A percentile compares a stretch with the other conserved stretches of the same genome.
These are phyloP conservation scores for Hippopotamus amphibius DNA, from an alignment of 2,113 vertebrate species.

Conservation along the genomic window DNA sequence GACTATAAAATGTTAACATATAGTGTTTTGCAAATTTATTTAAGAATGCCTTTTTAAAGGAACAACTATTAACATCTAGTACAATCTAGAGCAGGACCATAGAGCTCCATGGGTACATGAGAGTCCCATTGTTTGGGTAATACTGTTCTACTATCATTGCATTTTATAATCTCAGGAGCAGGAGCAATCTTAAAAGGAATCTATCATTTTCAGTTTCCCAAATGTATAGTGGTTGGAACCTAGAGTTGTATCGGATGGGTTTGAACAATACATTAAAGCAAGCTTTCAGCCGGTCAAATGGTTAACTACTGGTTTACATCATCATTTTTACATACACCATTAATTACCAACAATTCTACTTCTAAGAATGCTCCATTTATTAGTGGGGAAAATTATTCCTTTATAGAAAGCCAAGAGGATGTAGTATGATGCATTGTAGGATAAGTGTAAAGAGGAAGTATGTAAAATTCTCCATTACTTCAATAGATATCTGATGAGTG, in stretches of 20 bases:
- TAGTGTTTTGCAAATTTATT: conserved; percentile 32
- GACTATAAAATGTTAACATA: neutral
- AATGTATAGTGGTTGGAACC: neutral
- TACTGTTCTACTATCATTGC: neutral
- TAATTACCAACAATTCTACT: conserved; percentile 42
- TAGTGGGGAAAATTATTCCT: conserved; percentile 8
- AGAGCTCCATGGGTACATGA: neutral
- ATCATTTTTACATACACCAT: neutral
- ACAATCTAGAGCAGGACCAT: neutral
- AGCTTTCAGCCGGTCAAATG: neutral
- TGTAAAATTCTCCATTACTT: neutral
- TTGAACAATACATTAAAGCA: conserved; percentile 54
- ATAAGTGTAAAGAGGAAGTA: conserved; percentile 27
- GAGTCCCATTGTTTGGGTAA: neutral
- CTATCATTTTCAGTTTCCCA: conserved; percentile 46
- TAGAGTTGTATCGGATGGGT: neutral
- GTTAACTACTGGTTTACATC: conserved; percentile 2
- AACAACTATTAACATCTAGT: neutral
- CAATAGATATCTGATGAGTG: neutral
- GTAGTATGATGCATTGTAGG: neutral
- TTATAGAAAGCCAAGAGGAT: conserved; percentile 41
- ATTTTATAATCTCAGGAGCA: neutral
- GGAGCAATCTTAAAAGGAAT: conserved; percentile 33
- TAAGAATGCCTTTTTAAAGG: neutral
- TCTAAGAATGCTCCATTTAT: conserved; percentile 35